phyloP scores from a whole-genome alignment of 2,888 invertebrate genomes.

The Rugalucina vietnamica region DNA sequence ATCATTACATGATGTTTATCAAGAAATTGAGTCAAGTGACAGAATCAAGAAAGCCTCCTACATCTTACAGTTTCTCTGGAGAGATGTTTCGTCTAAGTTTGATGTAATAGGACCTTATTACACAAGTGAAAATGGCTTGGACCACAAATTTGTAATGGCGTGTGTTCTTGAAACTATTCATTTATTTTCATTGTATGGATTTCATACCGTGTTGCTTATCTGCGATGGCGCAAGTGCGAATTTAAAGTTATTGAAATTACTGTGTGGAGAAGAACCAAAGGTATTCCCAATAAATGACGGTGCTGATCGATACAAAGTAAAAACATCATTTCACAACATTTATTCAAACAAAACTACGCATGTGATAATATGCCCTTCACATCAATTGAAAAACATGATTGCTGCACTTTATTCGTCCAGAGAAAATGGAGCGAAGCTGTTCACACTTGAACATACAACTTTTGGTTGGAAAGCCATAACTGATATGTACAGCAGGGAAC shows the following conservation, averaged over 20 bases:
- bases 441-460: neutral
- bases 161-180: neutral
- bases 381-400: neutral
- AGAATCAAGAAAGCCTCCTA: neutral
- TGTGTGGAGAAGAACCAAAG: neutral
- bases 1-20: neutral
- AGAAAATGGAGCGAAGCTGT: neutral
- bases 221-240: neutral
- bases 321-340: neutral
- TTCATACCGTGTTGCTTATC: neutral
- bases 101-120: neutral
- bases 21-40: neutral
- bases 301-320: neutral
- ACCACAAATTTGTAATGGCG: neutral
- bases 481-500: neutral
- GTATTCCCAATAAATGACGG: neutral
- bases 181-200: neutral
- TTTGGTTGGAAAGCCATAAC: neutral
- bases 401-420: neutral
- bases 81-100: neutral
- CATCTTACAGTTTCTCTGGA: neutral
- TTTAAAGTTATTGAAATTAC: neutral
- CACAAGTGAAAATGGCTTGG: constrained; percentile 5
- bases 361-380: neutral
- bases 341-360: neutral